Base-by-base conservation (phyloP, 2,113 vertebrate genomes). In the Brachionichthys hirsutus region DNA sequence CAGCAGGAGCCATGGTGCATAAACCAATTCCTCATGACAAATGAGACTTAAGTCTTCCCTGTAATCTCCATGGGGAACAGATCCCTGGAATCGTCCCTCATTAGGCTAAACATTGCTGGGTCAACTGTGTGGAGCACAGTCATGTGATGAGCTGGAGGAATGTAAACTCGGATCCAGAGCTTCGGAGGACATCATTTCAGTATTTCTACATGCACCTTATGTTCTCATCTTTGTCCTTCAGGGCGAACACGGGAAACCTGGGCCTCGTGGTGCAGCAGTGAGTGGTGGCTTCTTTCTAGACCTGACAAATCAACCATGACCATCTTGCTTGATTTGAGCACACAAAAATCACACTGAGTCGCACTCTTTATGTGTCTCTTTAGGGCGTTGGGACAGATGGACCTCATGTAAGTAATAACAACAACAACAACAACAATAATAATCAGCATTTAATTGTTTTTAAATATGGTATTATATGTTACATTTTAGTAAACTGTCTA, bases 181-280 rank as follows among this genome's bases (percentile, higher is more conserved):
- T 4, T 64, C 58, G 65, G 56, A 38, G 54, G 61, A 44, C 62
- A 70, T 19, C 47, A 12, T 76, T 56, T 69, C 6, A 55, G 2
- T 42, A 11, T 45, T 47, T 52, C 3, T 45, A 13, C 30, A 0
- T 55, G 35, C 18, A 22, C 51, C 4, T 48, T 11, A 57, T 58
- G 34, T 54, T 7, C 68, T 67, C 55, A 17, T 62, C 30, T 58
- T 75, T 80, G 77, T 81, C 6, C 9, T 75, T 45, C 73, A 99
- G 97, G 96, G 97, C 62, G 96, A 98, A 87, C 95, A 94, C 76
- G 96, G 97, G 38, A 84, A 89, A 20, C 51, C 92, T 51, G 97
- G 97, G 84, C 89, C 92, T 70, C 94, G 92, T 79, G 97, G 95
- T 82, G 70, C 89, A 83, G 86, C 94, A 38, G 97, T 99, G 89